These are phyloP conservation scores for Geophilus truncorum DNA, from an alignment of 2,888 invertebrate species.

Conservation along the genomic window DNA sequence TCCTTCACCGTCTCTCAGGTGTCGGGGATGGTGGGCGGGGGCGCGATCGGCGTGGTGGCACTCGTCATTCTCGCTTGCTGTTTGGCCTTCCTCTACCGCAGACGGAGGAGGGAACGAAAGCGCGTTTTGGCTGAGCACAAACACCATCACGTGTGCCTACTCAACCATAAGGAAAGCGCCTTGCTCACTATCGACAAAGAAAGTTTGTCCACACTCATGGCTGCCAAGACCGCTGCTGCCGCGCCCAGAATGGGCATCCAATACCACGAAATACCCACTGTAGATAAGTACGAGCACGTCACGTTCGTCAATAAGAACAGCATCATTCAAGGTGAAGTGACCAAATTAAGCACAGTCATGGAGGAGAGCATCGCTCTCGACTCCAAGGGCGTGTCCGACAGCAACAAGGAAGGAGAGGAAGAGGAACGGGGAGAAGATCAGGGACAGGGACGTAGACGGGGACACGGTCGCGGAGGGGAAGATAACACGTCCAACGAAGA, in stretches of 20 bases:
- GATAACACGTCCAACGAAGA: conserved; percentile 6
- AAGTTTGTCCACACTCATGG: conserved; percentile 77
- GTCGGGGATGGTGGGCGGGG: conserved; percentile 40
- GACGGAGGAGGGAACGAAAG: conserved; percentile 29
- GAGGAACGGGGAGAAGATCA: not conserved
- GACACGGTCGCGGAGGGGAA: not conserved
- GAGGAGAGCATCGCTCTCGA: not conserved
- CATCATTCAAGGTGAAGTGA: not conserved
- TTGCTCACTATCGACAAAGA: conserved; percentile 56
- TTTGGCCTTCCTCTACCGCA: conserved; percentile 37
- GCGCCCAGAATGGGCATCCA: conserved; percentile 37
- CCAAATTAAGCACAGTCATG: not conserved
- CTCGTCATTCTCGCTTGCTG: conserved; percentile 39
- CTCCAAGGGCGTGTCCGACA: not conserved
- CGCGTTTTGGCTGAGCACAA: conserved; percentile 36
- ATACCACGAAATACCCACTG: conserved; percentile 41
- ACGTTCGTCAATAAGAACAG: not conserved
- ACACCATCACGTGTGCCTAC: conserved; percentile 36
- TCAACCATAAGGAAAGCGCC: conserved; percentile 36
- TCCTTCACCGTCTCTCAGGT: conserved; percentile 39
- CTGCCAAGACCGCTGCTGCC: conserved; percentile 47
- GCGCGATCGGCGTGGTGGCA: conserved; percentile 39
- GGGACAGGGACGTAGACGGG: no score
- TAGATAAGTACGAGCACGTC: conserved; percentile 38
- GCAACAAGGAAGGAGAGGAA: not conserved